Evolutionary conservation across 2,888 invertebrate genomes (phyloP).

Genomic region (Laothoe populi): DNA sequence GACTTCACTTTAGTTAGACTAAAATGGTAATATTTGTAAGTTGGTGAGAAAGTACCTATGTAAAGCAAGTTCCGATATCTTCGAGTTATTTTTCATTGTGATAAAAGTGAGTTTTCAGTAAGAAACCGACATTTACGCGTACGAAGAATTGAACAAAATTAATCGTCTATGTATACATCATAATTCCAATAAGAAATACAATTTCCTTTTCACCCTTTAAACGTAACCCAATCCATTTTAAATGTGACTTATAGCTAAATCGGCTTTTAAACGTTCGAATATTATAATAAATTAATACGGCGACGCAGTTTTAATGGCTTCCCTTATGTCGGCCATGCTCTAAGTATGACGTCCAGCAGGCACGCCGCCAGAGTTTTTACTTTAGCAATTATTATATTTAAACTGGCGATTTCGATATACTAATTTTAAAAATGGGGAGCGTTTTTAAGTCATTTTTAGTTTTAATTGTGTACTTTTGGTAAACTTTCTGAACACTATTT

Average conservation of each 20-base stretch:
- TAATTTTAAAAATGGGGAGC: neutral
- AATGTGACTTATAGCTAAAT: conserved; percentile 41
- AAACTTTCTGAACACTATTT: neutral
- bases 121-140: no score
- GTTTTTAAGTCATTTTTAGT: neutral
- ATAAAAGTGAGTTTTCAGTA: no score
- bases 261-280: conserved; percentile 46
- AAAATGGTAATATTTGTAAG: no score
- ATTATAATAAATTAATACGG: conserved; percentile 50
- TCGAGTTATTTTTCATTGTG: no score
- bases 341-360: conserved; percentile 28
- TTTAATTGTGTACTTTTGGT: neutral
- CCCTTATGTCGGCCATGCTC: conserved; percentile 51
- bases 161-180: neutral
- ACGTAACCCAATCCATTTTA: conserved; percentile 12
- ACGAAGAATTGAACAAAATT: no score
- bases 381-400: conserved; percentile 20
- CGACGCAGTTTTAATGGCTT: conserved; percentile 64
- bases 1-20: no score
- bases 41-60: no score
- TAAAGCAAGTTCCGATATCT: no score
- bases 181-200: neutral
- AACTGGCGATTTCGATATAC: conserved; percentile 11
- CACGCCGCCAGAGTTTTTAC: conserved; percentile 28
- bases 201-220: conserved; percentile 3